These are phyloP conservation scores for Carapus acus DNA, from an alignment of 2,797 vertebrate species.

Conservation along the genomic window DNA sequence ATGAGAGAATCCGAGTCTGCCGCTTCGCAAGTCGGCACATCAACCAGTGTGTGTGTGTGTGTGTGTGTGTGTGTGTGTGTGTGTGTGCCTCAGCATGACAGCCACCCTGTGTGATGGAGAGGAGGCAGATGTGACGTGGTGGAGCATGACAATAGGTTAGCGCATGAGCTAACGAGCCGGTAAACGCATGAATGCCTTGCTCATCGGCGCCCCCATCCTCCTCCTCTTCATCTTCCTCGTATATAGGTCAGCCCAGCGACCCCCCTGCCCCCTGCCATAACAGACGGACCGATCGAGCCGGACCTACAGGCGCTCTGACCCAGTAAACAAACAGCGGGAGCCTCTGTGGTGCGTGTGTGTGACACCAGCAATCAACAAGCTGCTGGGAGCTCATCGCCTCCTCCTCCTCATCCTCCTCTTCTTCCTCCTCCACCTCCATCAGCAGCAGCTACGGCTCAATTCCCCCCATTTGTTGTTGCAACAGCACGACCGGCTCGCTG, in stretches of 20 bases:
- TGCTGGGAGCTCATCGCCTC: no score
- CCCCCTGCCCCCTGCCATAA: slow-evolving; percentile 17
- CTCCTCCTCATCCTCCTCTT: no score
- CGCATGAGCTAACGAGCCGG: slow-evolving; percentile 9
- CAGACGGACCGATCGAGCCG: slow-evolving; percentile 28
- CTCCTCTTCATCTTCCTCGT: slow-evolving; percentile 11
- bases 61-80: background rate
- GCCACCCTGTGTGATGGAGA: background rate
- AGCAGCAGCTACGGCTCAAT: no score
- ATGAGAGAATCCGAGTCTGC: no score
- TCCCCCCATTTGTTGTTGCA: no score
- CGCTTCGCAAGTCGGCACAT: background rate
- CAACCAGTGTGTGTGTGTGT: background rate
- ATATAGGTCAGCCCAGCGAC: slow-evolving; percentile 49
- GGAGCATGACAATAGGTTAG: slow-evolving; percentile 3
- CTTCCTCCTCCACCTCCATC: no score
- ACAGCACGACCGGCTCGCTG: slow-evolving; percentile 23
- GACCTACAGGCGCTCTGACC: slow-evolving; percentile 48
- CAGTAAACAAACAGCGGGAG: slow-evolving; percentile 57
- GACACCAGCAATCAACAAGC: no score
- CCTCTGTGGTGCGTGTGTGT: no score
- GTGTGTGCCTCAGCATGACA: background rate
- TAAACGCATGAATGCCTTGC: slow-evolving; percentile 1
- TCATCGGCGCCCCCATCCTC: no score
- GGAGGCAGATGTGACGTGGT: background rate